Percentiles rank a stretch among this genome's conserved stretches.
phyloP scores from a whole-genome alignment of 2,797 vertebrate genomes.

The Etheostoma nigrum region DNA sequence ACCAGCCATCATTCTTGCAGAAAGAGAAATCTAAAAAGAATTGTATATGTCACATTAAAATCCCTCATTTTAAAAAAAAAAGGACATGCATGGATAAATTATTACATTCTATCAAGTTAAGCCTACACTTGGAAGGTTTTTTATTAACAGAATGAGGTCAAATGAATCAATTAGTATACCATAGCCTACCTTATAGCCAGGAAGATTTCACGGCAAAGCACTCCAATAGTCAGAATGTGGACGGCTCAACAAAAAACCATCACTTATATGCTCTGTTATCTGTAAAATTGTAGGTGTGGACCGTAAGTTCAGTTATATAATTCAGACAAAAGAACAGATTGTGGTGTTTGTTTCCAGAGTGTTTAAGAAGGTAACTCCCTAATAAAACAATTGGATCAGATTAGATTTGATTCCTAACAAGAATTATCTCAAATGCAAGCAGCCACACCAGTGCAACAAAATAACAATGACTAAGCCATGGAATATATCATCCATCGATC shows the following conservation, averaged over 20 bases:
- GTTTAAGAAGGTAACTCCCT: conserved; percentile 23
- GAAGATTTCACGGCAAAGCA: conserved; percentile 1
- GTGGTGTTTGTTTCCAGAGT: conserved; percentile 4
- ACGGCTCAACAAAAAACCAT: not conserved
- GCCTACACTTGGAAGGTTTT: not conserved
- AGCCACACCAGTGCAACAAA: conserved; percentile 1
- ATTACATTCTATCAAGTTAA: not conserved
- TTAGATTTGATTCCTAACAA: conserved; percentile 29
- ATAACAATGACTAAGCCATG: not conserved
- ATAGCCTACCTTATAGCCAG: conserved; percentile 30
- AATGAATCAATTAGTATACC: not conserved
- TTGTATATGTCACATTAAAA: not conserved
- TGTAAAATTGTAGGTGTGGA: conserved; percentile 25
- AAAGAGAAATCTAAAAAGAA: conserved; percentile 12
- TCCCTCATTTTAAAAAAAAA: not conserved
- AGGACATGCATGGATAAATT: not conserved
- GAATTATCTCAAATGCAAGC: conserved; percentile 6
- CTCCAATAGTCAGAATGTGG: not conserved
- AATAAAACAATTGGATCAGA: not conserved
- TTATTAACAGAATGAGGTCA: not conserved
- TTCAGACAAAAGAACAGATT: not conserved
- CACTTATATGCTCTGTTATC: conserved; percentile 50
- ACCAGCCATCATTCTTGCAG: conserved; percentile 33
- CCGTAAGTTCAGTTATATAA: not conserved
- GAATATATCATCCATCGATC: not conserved